Evolutionary conservation across 2,797 vertebrate genomes (phyloP).

Genomic region (Bryconaethiops microstoma): DNA sequence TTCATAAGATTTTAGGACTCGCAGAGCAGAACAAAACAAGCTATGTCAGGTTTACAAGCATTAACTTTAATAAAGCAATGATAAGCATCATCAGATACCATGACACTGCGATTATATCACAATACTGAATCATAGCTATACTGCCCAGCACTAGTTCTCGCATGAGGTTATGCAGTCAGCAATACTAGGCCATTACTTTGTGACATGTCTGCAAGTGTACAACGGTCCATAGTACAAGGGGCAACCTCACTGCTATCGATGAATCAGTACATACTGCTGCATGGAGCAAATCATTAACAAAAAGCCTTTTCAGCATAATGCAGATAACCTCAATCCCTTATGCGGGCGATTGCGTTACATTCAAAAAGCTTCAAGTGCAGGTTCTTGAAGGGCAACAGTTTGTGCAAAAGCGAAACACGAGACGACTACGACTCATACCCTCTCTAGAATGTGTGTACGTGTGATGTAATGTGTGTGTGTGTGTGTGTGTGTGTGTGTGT

Average conservation of each 20-base stretch:
- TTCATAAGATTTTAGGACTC: not conserved
- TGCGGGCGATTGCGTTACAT: slow-evolving; percentile 4
- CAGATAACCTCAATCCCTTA: slow-evolving; percentile 34
- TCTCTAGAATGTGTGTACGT: not conserved
- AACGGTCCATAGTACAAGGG: slow-evolving; percentile 51
- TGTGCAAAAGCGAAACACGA: slow-evolving; percentile 44
- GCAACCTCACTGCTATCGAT: slow-evolving; percentile 46
- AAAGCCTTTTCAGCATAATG: slow-evolving; percentile 27
- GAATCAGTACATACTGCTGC: slow-evolving; percentile 43
- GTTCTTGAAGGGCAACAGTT: slow-evolving; percentile 43
- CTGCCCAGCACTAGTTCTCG: not conserved
- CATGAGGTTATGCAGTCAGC: not conserved
- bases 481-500: slow-evolving; percentile 24
- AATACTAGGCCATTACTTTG: not conserved
- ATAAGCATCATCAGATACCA: not conserved
- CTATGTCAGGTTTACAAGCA: not conserved
- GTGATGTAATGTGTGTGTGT: not conserved
- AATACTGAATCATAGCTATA: not conserved
- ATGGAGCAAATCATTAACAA: slow-evolving; percentile 59
- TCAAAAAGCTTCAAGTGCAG: slow-evolving; percentile 26
- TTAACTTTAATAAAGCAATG: not conserved
- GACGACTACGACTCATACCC: slow-evolving; percentile 7
- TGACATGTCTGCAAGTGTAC: not conserved
- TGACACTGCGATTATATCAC: not conserved
- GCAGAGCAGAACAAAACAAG: not conserved